These are phyloP conservation scores for Hexactinellida sp. DNA, from an alignment of 37 sponge, comb jelly and placozoan species.

Conservation along the genomic window DNA sequence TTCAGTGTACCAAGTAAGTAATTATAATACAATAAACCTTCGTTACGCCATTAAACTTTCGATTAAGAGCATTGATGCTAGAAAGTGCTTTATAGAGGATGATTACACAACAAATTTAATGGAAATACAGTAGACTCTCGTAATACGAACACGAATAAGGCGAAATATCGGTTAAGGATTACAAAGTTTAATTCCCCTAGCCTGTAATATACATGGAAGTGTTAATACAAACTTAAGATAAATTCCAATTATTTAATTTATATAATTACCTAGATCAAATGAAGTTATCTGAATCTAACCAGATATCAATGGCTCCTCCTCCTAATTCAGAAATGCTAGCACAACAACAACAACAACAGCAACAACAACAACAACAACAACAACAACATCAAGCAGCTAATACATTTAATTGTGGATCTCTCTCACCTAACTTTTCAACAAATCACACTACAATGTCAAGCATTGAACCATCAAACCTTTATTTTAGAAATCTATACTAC, in stretches of 20 bases:
- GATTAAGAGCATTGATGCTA: too few relatives aligned
- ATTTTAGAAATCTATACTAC: background rate
- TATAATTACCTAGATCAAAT: background rate
- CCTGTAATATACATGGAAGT: too few relatives aligned
- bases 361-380: conserved; percentile 14
- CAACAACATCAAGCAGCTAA: conserved; percentile 5
- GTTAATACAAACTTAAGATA: too few relatives aligned
- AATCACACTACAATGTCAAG: background rate
- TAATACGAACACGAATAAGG: too few relatives aligned
- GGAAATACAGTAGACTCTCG: too few relatives aligned
- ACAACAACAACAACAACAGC: conserved; percentile 9
- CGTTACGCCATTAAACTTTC: too few relatives aligned
- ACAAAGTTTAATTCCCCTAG: too few relatives aligned
- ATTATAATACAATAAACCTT: too few relatives aligned
- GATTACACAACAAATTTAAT: too few relatives aligned
- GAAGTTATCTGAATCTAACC: background rate
- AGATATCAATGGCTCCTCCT: too few relatives aligned
- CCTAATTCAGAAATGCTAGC: conserved; percentile 2
- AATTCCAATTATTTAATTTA: background rate
- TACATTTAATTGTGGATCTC: background rate
- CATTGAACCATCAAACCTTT: background rate
- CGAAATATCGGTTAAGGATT: too few relatives aligned
- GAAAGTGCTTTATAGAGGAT: too few relatives aligned
- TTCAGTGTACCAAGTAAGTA: background rate
- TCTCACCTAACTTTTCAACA: background rate